phyloP scores from a whole-genome alignment of 2,888 invertebrate species.

The Stomorhina lunata region DNA sequence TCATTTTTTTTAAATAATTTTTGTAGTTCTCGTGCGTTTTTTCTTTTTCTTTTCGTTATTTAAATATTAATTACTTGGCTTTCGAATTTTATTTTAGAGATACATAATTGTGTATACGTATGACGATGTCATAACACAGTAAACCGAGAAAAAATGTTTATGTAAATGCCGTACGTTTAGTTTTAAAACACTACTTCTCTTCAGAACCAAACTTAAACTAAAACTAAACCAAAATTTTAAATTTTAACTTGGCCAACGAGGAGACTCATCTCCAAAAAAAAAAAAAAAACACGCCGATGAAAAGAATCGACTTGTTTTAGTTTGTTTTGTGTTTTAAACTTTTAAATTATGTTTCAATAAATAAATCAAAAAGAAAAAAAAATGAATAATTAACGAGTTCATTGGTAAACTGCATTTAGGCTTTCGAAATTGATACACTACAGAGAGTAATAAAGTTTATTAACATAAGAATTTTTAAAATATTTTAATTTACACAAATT shows the following conservation, averaged over 20 bases:
- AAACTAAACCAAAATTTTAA: constrained; percentile 46
- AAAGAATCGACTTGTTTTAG: constrained; percentile 26
- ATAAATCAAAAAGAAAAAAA: constrained; percentile 30
- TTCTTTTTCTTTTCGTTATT: neutral
- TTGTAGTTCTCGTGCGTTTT: neutral
- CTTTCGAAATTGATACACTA: constrained; percentile 12
- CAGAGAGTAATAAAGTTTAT: neutral
- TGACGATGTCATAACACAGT: constrained; percentile 20
- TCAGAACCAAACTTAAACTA: constrained; percentile 48
- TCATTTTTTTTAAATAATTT: constrained; percentile 51
- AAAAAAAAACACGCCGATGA: neutral
- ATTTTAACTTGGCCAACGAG: constrained; percentile 33
- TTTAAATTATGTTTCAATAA: constrained; percentile 49
- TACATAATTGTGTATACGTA: constrained; percentile 26
- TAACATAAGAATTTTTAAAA: neutral
- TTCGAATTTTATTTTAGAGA: constrained; percentile 9
- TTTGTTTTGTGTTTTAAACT: constrained; percentile 43
- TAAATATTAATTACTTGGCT: neutral
- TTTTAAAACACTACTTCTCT: constrained; percentile 46
- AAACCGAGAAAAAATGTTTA: neutral
- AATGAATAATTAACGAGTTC: constrained; percentile 10
- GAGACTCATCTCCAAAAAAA: constrained; percentile 35
- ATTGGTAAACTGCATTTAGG: constrained; percentile 26
- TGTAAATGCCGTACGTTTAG: constrained; percentile 9
- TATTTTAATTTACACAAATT: neutral